Evolutionary conservation across 2,113 vertebrate species (phyloP), one percentile per base, ranked within the genome.

Genomic region (Raphicerus campestris): DNA sequence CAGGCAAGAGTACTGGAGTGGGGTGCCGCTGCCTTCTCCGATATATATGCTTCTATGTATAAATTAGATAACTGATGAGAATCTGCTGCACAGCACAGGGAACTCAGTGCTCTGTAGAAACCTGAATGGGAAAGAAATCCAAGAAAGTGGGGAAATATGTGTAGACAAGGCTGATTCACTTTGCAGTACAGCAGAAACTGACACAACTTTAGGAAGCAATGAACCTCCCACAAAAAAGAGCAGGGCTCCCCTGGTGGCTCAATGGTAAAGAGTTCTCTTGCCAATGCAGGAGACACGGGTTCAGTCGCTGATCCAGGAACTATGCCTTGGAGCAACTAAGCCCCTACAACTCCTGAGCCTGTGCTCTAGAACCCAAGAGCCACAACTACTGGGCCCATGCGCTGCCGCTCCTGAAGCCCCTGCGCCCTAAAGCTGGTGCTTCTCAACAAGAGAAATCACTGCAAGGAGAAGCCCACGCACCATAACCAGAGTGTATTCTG

Each of bases 401-500:
- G 3, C 22, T 7, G 0, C 11, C 26, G 6, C 35, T 75, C 15
- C 11, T 14, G n/a, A 22, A 3, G 4, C n/a, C 19, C n/a, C 35
- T 39, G 66, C 0, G 0, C n/a, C n/a, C 63, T 5, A 35, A 1
- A 35, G n/a, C 63, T 20, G 9, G n/a, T 35, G 63, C n/a, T 70
- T 39, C 66, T 39, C 19, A 22, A 22, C 66, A 39, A 39, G 66
- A 11, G 66, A 39, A 39, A 6, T 39, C n/a, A 39, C 66, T 73
- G 19, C 16, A 11, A 39, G 35, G n/a, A 70, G 66, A 70, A 70
- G n/a, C n/a, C 66, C 66, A 22, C 0, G 1, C n/a, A 73, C n/a
- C 66, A 39, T 13, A 73, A 73, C 66, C 1, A 73, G n/a, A 73
- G 19, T 11, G 66, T 73, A 39, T 39, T 73, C 66, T 73, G 39